Conservation (phyloP, 1,140 invertebrate genomes). For the Lordiphosa collinella region DNA sequence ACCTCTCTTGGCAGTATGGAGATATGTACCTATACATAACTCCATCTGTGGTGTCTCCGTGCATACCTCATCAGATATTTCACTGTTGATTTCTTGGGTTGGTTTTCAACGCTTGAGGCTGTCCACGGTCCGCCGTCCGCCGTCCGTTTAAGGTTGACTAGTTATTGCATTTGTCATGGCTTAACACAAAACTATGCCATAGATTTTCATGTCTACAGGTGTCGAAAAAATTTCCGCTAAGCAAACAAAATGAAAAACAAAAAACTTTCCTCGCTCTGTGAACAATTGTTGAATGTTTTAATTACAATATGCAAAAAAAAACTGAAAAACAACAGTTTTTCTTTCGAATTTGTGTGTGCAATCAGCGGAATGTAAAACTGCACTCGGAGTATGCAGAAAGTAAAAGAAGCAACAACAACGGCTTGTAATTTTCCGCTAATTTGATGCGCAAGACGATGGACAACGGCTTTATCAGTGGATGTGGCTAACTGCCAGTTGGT, state of each 20-base stretch:
- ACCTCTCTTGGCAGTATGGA: not conserved
- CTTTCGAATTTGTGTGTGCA: conserved; percentile 54
- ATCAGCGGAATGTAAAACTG: conserved; percentile 48
- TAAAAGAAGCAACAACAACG: conserved; percentile 28
- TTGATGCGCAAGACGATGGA: conserved; percentile 51
- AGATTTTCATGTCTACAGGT: conserved; percentile 40
- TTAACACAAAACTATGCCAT: conserved; percentile 37
- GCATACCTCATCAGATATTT: conserved; percentile 12
- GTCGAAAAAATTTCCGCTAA: conserved; percentile 33
- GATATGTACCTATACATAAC: conserved; percentile 12
- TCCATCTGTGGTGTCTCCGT: conserved; percentile 9
- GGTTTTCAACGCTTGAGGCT: conserved; percentile 18
- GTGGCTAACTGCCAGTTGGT: not conserved
- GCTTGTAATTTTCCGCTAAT: conserved; percentile 73
- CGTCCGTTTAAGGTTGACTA: conserved; percentile 40
- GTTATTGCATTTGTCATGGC: conserved; percentile 35
- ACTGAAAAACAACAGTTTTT: not conserved
- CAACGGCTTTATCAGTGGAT: conserved; percentile 25
- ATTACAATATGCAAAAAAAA: conserved; percentile 46
- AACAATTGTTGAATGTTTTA: conserved; percentile 53
- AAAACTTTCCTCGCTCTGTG: conserved; percentile 38
- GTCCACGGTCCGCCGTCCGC: conserved; percentile 11
- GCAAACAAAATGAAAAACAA: not conserved
- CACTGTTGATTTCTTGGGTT: conserved; percentile 17
- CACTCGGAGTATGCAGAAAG: conserved; percentile 46